Conservation (phyloP, 2,888 invertebrate genomes). For the Athalia rosae region DNA sequence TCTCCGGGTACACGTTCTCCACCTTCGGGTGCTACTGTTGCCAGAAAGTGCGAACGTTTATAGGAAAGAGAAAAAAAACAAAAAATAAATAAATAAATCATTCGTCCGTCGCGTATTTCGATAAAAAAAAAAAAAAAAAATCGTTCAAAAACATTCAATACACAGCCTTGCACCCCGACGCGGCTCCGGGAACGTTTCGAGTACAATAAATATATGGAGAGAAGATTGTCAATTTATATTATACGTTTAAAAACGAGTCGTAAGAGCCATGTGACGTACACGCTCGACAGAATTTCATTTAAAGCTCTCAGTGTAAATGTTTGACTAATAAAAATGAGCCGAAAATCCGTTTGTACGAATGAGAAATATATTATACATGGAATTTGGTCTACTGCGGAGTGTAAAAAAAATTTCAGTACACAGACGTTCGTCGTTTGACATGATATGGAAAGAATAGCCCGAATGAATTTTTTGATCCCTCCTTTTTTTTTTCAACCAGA, state of each 20-base stretch:
- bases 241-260: too few species aligned
- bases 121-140: too few species aligned
- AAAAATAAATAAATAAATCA: background rate
- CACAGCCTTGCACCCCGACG: too few species aligned
- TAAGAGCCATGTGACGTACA: constrained; percentile 20
- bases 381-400: background rate
- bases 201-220: background rate
- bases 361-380: background rate
- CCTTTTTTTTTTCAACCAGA: too few species aligned
- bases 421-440: too few species aligned
- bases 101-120: too few species aligned
- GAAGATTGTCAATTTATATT: background rate
- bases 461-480: too few species aligned
- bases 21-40: too few species aligned
- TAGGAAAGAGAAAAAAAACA: background rate
- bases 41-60: background rate
- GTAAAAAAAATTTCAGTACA: constrained; percentile 1
- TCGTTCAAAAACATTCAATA: too few species aligned
- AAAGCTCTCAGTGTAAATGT: constrained; percentile 29
- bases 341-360: constrained; percentile 29
- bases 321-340: constrained; percentile 23
- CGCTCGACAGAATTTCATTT: constrained; percentile 28
- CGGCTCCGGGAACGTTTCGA: too few species aligned
- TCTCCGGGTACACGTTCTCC: background rate
- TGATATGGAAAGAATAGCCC: background rate